Base-by-base conservation (phyloP, 2,888 invertebrate genomes). In the Sceliomorpha sp. region DNA sequence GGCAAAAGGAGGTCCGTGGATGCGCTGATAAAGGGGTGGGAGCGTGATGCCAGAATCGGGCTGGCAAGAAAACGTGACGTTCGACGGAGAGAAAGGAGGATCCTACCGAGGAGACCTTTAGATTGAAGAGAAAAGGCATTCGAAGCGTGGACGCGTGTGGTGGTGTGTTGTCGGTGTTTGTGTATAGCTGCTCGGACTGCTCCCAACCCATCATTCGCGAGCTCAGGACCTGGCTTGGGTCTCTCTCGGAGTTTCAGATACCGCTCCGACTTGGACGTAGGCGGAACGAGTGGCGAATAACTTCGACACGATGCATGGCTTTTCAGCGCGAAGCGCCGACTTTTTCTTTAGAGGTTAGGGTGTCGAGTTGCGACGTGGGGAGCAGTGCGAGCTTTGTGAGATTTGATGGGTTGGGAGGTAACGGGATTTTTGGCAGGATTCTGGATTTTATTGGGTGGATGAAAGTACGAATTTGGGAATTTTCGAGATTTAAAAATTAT, bases 61-160 rank as follows among this genome's bases (percentile, higher is more conserved):
- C 40, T 32, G 26, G 42, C 70, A 75, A 69, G 71, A 79, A 80
- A 73, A 82, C 84, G 83, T 81, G 82, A 83, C 79, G 77, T 66
- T 66, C 59, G 76, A 73, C 58, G 37, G 73, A 79, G 83, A 81
- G 82, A 85, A 84, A 84, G 83, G 82, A 84, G 80, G 76, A 81
- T 83, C 73, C 81, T 75, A 78, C 71, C 68, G 73, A 75, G 77
- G 75, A 80, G 81, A 84, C 81, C 82, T 84, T 84, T 82, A 79
- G 75, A 74, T 63, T 74, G 73, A 67, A 68, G 67, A 70, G 72
- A 70, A 70, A 66, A 72, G 66, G 45, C 45, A 77, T 77, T 62
- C 72, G 47, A 50, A 34, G 26, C 5, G 20, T 20, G 20, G n/a
- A n/a, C 5, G 20, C 5, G 20, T 20, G 20, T 20, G 20, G 2